Base-by-base conservation (phyloP, 1,140 invertebrate genomes). In the Drosophila murphyi region DNA sequence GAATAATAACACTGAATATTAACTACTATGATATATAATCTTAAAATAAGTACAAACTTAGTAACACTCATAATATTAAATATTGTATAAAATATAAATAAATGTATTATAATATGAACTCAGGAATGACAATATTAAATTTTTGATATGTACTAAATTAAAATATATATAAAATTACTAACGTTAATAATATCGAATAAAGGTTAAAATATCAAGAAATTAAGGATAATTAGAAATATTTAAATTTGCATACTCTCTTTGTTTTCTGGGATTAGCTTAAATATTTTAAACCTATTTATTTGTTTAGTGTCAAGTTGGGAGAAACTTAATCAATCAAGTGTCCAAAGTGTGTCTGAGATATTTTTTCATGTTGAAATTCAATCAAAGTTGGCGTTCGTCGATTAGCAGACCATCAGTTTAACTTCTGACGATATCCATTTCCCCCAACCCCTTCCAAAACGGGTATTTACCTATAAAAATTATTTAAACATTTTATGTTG, bases 401-500 rank as follows among this genome's bases (percentile, higher is more conserved):
- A 86, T 86, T 86, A 86, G 82, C 76, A 37, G 34, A 70, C 57
- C 57, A 57, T 48, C 64, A 50, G 41, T 60, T 69, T 39, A 68
- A 54, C 47, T 31, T 59, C 4, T 28, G 47, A 55, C 39, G 54
- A 20, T 20, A 20, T 20, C 20, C 20, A 20, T 10, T 10, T 41
- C 8, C 12, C 29, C 5, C 34, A 6, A 5, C 3, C n/a, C 43
- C 5, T 28, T 4, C 29, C 3, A 0, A 0, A 2, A 4, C 39
- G 39, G 2, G 83, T 78, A 70, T 88, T 88, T 83, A 83, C 85
- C 80, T 83, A 89, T 83, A 80, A 54, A 83, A 82, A 83, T 88
- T 64, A 70, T 88, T 88, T 83, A 88, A 88, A 77, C 83, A 82
- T 89, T 89, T 89, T 83, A 83, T 88, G 83, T 88, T 87, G 62